phyloP scores from a whole-genome alignment of 1,140 invertebrate genomes.

The Drosophila asahinai region DNA sequence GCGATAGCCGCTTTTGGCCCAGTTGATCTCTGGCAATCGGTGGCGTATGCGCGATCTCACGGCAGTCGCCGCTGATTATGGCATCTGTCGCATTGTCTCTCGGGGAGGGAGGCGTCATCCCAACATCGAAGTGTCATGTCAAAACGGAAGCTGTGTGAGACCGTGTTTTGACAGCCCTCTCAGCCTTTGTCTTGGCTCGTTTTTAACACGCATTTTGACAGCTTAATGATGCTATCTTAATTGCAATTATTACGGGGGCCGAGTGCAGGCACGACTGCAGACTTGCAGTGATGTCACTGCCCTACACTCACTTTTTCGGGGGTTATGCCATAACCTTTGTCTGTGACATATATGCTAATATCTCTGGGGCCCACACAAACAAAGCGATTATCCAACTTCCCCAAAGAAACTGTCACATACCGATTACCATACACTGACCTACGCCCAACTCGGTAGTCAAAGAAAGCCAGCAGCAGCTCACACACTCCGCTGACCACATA shows the following conservation, averaged over 20 bases:
- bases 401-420: conserved; percentile 53
- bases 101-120: conserved; percentile 12
- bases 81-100: conserved; percentile 65
- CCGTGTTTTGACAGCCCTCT: conserved; percentile 61
- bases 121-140: conserved; percentile 32
- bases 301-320: conserved; percentile 28
- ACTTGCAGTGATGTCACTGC: conserved; percentile 40
- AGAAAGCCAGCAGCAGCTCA: conserved; percentile 13
- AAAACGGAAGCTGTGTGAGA: conserved; percentile 78
- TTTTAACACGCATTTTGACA: conserved; percentile 67
- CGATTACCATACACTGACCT: conserved; percentile 67
- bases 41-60: conserved; percentile 65
- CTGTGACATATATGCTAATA: conserved; percentile 60
- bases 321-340: conserved; percentile 41
- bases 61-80: conserved; percentile 55
- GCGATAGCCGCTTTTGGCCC: conserved; percentile 31
- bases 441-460: conserved; percentile 32
- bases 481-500: conserved; percentile 52
- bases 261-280: conserved; percentile 12
- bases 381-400: conserved; percentile 61
- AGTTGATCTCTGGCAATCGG: conserved; percentile 38
- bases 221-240: conserved; percentile 56
- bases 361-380: conserved; percentile 34
- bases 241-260: conserved; percentile 58
- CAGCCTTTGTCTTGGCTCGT: conserved; percentile 23